Evolutionary conservation across 2,113 vertebrate species (phyloP), one percentile per base, ranked within the genome.

Genomic region (Pampusana beccarii): DNA sequence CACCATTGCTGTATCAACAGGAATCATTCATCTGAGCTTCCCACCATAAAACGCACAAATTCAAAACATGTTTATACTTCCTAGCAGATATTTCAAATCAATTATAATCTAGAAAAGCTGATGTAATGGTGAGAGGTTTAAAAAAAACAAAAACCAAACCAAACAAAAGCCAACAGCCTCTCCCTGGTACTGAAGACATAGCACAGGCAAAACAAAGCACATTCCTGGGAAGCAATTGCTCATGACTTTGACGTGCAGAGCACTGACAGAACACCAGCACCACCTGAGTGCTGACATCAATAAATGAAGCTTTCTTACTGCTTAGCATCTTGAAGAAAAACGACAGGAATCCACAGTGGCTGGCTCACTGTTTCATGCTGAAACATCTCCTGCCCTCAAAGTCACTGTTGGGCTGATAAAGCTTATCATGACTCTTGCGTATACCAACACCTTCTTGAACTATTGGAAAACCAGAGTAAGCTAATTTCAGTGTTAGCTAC

Each of bases 281-380:
- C 67, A 5, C 28, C 29, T n/a, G 36, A 67, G 44, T 10, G 10
- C 24, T 71, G 69, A 31, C 25, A 53, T 20, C 7, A 18, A 8
- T 31, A 18, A 11, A 34, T 13, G 33, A 60, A 67, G 16, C 10
- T 51, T 66, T 57, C 15, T 69, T 29, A 53, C 20, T 29, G 21
- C 29, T 83, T 14, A 48, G 28, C 10, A 60, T 38, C 77, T 57
- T 48, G 40, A 74, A 40, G 51, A 73, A 74, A 73, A 42, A 24
- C 11, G 6, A 25, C 4, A 16, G 5, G 7, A 28, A 60, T 46
- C 29, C 28, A 48, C 4, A 56, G 34, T 0, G 8, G 28, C 6
- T 20, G 10, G 21, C 33, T 54, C 48, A 31, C 19, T 46, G 20
- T 56, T 78, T 23, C 15, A 16, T 16, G 48, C 14, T 48, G 29